phyloP scores from a whole-genome alignment of 2,888 invertebrate species.

The Sclerodermus sp. region DNA sequence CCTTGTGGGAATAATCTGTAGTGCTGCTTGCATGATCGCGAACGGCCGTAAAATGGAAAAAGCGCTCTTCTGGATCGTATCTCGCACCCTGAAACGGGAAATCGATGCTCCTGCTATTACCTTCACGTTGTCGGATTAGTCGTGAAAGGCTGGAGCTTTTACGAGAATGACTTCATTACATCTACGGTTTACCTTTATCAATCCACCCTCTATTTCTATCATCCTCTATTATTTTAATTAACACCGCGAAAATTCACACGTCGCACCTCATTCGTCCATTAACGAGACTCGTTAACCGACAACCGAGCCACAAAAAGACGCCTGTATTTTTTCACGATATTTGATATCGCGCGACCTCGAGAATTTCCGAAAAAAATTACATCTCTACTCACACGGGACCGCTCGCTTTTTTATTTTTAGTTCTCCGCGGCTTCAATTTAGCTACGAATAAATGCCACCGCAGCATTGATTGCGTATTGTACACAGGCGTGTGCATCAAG shows the following conservation, averaged over 20 bases:
- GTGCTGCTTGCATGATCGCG: conserved; percentile 4
- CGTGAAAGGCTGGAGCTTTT: not conserved
- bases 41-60: conserved; percentile 8
- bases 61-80: conserved; percentile 2
- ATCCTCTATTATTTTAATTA: too few relatives aligned
- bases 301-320: too few relatives aligned
- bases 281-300: too few relatives aligned
- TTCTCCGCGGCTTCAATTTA: not conserved
- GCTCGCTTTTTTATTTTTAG: not conserved
- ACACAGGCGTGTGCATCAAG: too few relatives aligned
- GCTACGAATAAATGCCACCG: not conserved
- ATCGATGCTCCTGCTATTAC: not conserved
- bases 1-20: not conserved
- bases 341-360: too few relatives aligned
- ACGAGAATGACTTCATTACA: not conserved
- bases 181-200: too few relatives aligned
- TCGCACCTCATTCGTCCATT: too few relatives aligned
- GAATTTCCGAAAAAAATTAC: not conserved
- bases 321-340: too few relatives aligned
- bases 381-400: conserved; percentile 1
- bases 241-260: too few relatives aligned
- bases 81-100: not conserved
- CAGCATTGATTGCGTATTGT: conserved; percentile 1
- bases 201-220: too few relatives aligned
- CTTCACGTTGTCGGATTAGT: not conserved